Evolutionary conservation across 1,140 invertebrate species (phyloP).

Genomic region (Dolichoris vasculosae): DNA sequence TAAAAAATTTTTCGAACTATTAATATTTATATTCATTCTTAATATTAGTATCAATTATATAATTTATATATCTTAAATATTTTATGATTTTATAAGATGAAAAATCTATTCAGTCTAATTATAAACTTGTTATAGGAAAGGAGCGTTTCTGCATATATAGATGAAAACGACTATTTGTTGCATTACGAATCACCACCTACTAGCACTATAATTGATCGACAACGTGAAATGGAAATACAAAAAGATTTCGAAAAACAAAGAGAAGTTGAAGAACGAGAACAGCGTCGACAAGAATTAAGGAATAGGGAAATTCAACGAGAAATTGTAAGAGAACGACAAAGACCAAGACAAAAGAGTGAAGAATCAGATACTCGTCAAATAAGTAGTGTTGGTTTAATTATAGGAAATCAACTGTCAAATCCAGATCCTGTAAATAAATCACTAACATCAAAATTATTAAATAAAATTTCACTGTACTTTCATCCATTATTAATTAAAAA

Average conservation of each 20-base stretch:
- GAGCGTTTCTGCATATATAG: constrained; percentile 66
- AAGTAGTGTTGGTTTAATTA: constrained; percentile 79
- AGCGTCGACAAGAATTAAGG: constrained; percentile 65
- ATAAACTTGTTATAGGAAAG: constrained; percentile 61
- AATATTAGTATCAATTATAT: too few relatives aligned
- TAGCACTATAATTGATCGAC: constrained; percentile 61
- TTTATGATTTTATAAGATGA: neutral
- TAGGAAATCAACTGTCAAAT: constrained; percentile 80
- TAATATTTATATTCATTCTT: too few relatives aligned
- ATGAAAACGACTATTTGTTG: constrained; percentile 64
- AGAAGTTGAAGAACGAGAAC: constrained; percentile 67
- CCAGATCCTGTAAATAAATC: constrained; percentile 79
- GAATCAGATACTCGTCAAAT: constrained; percentile 58
- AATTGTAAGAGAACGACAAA: constrained; percentile 69
- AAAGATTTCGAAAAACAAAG: constrained; percentile 70
- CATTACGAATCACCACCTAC: constrained; percentile 63
- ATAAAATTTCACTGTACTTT: constrained; percentile 39
- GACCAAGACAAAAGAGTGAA: constrained; percentile 69
- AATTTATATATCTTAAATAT: neutral
- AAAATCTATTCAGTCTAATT: neutral
- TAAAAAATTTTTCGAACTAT: too few relatives aligned
- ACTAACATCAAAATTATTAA: neutral
- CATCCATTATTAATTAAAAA: constrained; percentile 7
- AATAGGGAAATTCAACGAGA: constrained; percentile 67
- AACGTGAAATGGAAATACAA: constrained; percentile 57